These are phyloP conservation scores for Aurelia coerulea DNA, from an alignment of 30 jellyfish, hydroid and myxozoan genomes.

Conservation along the genomic window DNA sequence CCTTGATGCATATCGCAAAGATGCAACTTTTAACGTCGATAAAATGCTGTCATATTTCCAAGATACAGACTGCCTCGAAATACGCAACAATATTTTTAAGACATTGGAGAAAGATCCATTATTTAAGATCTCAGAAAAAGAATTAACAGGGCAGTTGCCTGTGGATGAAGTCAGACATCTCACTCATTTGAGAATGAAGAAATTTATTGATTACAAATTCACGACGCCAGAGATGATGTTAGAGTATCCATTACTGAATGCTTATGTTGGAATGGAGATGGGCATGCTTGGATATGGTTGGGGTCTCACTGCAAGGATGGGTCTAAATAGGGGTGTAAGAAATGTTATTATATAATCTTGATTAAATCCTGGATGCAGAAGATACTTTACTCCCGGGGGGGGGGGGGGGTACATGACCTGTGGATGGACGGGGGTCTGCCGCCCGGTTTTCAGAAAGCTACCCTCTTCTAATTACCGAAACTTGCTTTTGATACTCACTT, in stretches of 20 bases:
- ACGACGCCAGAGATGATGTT: slow-evolving; percentile 8
- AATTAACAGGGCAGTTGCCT: slow-evolving; percentile 33
- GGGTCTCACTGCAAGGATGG: slow-evolving; percentile 40
- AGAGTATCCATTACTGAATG: slow-evolving; percentile 13
- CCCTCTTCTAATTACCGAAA: too few relatives aligned
- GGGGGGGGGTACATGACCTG: too few relatives aligned
- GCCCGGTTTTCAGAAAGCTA: too few relatives aligned
- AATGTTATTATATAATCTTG: too few relatives aligned
- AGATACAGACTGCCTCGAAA: slow-evolving; percentile 4
- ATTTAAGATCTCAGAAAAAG: slow-evolving; percentile 35
- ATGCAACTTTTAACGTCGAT: slow-evolving; percentile 4
- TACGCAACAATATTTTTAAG: background rate
- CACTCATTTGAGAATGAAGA: slow-evolving; percentile 39
- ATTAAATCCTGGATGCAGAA: too few relatives aligned
- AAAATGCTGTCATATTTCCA: slow-evolving; percentile 12
- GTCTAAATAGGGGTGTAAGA: slow-evolving; percentile 24
- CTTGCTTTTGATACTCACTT: too few relatives aligned
- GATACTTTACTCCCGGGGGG: too few relatives aligned
- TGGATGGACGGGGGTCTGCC: too few relatives aligned
- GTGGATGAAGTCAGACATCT: slow-evolving; percentile 59
- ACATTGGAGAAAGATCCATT: slow-evolving; percentile 76
- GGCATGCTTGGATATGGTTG: slow-evolving; percentile 37
- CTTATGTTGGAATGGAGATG: background rate
- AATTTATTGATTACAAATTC: slow-evolving; percentile 26
- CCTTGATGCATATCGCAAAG: too few relatives aligned